Base-by-base conservation (phyloP, 2,797 vertebrate species). In the Naso thynnoides region DNA sequence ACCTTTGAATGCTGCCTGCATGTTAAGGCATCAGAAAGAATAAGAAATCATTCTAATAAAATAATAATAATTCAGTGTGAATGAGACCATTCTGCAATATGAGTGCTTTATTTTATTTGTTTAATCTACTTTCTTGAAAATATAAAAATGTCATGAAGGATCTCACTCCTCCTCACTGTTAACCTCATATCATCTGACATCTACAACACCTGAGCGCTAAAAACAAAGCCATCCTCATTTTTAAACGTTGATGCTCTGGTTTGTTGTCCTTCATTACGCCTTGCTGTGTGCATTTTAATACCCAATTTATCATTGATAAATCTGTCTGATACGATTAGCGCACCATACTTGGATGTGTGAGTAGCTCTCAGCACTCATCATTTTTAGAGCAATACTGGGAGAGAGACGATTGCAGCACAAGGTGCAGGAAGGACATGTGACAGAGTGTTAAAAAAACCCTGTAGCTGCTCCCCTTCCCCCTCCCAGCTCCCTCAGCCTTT, bases 351-450 rank as follows among this genome's bases (percentile, higher is more conserved):
- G 56, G 56, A 77, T 44, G 44, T 3, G 8, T 44, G 27, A 58
- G 65, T 68, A 74, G 26, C 49, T 53, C 60, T 65, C 73, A 27
- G 39, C 14, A 64, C 70, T 81, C 60, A 27, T 76, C 33, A n/a
- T 60, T 75, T 72, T 64, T 76, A 55, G 66, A 60, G 44, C 61
- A 69, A 38, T 58, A 56, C 69, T 41, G 27, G 78, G 81, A 77
- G 68, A 18, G 21, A 76, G 47, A 67, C 27, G 21, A 75, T 64
- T 50, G 76, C 42, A 73, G 81, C 55, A 55, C 70, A 80, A 69
- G 73, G 79, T 78, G 76, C 52, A 83, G 78, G 29, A 49, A 83
- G 81, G 76, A 78, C 75, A 72, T 76, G 82, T 79, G 80, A 73
- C 72, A 67, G 71, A 62, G 61, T 73, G 70, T 71, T 62, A 70